phyloP scores from a whole-genome alignment of 1,140 invertebrate genomes.

The Brachionus koreanus region DNA sequence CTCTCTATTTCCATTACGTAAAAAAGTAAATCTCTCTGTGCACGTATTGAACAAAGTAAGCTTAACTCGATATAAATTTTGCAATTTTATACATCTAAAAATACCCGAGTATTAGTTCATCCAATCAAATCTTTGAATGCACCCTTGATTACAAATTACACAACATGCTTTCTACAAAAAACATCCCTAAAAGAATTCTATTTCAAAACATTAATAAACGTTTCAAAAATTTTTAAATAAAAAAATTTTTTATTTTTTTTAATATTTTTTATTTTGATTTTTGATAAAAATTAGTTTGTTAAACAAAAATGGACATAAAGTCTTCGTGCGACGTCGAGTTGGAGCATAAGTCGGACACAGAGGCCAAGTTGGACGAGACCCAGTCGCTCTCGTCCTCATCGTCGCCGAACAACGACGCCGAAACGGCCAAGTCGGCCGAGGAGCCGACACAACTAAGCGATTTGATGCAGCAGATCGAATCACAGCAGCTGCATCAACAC shows the following conservation, averaged over 20 bases:
- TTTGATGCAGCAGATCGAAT: neutral
- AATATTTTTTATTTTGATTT: neutral
- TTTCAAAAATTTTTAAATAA: neutral
- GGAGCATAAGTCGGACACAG: neutral
- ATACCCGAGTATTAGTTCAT: neutral
- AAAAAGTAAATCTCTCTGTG: neutral
- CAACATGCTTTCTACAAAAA: neutral
- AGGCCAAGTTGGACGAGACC: neutral
- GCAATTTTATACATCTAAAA: neutral
- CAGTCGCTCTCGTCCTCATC: slow-evolving; percentile 6
- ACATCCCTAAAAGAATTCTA: neutral
- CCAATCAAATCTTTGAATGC: neutral
- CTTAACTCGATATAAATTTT: neutral
- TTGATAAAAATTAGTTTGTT: neutral
- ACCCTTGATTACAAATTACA: neutral
- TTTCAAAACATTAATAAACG: neutral
- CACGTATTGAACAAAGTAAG: neutral
- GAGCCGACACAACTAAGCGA: neutral
- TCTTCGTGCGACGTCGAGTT: neutral
- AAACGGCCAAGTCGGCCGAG: neutral
- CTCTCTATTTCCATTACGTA: neutral
- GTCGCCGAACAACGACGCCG: slow-evolving; percentile 2
- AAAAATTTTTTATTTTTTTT: neutral
- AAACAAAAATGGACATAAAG: slow-evolving; percentile 7
- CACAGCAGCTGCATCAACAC: slow-evolving; percentile 3